Percentiles rank a stretch among this genome's conserved stretches.
These are phyloP conservation scores for Trachops cirrhosus DNA, from an alignment of 2,797 vertebrate species.

Conservation along the genomic window DNA sequence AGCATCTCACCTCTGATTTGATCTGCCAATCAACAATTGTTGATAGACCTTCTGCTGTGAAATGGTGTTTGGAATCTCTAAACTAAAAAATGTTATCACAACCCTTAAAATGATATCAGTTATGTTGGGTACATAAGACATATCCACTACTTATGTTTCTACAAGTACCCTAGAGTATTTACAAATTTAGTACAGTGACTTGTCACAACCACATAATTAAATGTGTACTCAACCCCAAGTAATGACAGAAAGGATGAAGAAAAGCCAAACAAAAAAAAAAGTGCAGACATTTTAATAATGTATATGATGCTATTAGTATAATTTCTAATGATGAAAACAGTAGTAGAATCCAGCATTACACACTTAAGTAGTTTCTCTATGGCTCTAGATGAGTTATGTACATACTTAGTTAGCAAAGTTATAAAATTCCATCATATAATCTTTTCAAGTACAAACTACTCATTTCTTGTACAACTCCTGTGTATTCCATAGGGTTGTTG, in stretches of 20 bases:
- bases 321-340: neutral
- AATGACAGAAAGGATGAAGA: neutral
- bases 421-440: neutral
- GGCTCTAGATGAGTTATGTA: slow-evolving; percentile 14
- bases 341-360: neutral
- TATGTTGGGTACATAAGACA: neutral
- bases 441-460: neutral
- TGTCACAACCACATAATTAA: neutral
- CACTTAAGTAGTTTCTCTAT: neutral
- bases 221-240: neutral
- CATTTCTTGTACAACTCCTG: slow-evolving; percentile 32
- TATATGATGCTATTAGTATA: neutral
- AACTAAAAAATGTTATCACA: slow-evolving; percentile 1
- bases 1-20: neutral
- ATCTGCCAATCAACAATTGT: neutral
- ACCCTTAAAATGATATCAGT: neutral
- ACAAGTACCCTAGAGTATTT: neutral
- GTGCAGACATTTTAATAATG: neutral
- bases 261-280: neutral
- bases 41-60: neutral
- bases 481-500: slow-evolving; percentile 46
- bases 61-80: neutral
- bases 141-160: neutral
- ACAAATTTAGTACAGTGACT: neutral
- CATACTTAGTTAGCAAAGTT: slow-evolving; percentile 17